Conservation (phyloP, 2,797 vertebrate species). For the Echeneis naucrates region DNA sequence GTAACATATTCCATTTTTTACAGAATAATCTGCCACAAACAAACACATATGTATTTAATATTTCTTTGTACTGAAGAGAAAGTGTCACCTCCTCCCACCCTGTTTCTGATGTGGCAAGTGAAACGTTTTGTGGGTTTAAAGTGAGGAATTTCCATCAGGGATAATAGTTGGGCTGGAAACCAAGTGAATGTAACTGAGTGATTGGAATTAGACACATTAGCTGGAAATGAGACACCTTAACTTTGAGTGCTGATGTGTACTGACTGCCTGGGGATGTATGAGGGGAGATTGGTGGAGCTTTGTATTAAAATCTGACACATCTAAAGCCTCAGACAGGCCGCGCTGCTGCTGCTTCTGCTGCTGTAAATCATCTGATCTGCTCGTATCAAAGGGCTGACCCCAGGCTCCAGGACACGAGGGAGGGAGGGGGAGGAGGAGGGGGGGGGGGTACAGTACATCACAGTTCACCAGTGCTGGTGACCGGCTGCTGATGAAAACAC, state of each 20-base stretch:
- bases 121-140: slow-evolving; percentile 56
- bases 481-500: slow-evolving; percentile 27
- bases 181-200: slow-evolving; percentile 47
- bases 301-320: slow-evolving; percentile 61
- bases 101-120: slow-evolving; percentile 8
- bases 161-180: slow-evolving; percentile 62
- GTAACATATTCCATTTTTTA: slow-evolving; percentile 36
- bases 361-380: slow-evolving; percentile 41
- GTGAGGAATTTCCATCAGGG: slow-evolving; percentile 50
- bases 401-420: not conserved
- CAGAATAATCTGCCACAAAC: slow-evolving; percentile 42
- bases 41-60: too few species aligned
- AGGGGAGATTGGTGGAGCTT: slow-evolving; percentile 33
- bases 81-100: not conserved
- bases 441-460: slow-evolving; percentile 20
- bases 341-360: slow-evolving; percentile 5
- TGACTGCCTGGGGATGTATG: slow-evolving; percentile 40
- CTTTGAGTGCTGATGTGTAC: slow-evolving; percentile 53
- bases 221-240: slow-evolving; percentile 71
- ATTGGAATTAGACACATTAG: slow-evolving; percentile 74
- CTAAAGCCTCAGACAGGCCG: slow-evolving; percentile 33
- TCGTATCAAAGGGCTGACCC: slow-evolving; percentile 43
- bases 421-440: not conserved
- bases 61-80: not conserved
- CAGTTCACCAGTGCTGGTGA: slow-evolving; percentile 16